Evolutionary conservation across 2,888 invertebrate species (phyloP), one percentile per base, ranked within the genome.

Genomic region (Scaptomyza cyrtandrae): DNA sequence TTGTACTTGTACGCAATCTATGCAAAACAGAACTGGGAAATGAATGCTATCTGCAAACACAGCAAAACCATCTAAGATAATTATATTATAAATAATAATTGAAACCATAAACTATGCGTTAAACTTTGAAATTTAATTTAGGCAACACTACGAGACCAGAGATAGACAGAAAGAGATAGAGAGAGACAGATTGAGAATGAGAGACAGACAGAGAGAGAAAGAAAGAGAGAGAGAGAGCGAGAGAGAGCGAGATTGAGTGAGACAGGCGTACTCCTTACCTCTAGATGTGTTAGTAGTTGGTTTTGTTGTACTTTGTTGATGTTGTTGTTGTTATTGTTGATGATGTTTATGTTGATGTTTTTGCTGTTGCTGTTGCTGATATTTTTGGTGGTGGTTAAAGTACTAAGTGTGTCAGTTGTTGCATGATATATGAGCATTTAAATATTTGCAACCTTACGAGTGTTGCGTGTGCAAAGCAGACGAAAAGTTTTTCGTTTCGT

Each of bases 271-370:
- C 78, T 71, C 71, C 74, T 74, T 78, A 76, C 78, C 78, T 78
- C 78, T 64, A 71, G 44, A 65, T 67, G 82, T 85, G 78, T 62
- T 66, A 71, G 79, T 78, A 63, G 78, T 78, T 67, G 77, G 67
- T 77, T 73, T 69, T 57, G 48, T 62, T 64, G 65, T 66, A 73
- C 57, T 46, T 73, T 61, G 58, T 64, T 46, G 66, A 43, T 62
- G 52, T 62, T 50, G 11, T 39, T 50, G 54, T 48, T 56, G 43
- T 35, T 54, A 33, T 19, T 66, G 45, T 27, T 61, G 37, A 16
- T 56, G 39, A 44, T 48, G 61, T 14, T 52, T 16, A 39, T 53
- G 24, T 24, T 44, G 33, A 13, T 31, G 55, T 10, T 29, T 24
- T 39, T 31, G 37, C 27, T 44, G 33, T 10, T 31, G 55, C 6